A percentile compares a stretch with the other conserved stretches of the same genome.
These are phyloP conservation scores for Picus viridis DNA, from an alignment of 2,797 vertebrate species.

Conservation along the genomic window DNA sequence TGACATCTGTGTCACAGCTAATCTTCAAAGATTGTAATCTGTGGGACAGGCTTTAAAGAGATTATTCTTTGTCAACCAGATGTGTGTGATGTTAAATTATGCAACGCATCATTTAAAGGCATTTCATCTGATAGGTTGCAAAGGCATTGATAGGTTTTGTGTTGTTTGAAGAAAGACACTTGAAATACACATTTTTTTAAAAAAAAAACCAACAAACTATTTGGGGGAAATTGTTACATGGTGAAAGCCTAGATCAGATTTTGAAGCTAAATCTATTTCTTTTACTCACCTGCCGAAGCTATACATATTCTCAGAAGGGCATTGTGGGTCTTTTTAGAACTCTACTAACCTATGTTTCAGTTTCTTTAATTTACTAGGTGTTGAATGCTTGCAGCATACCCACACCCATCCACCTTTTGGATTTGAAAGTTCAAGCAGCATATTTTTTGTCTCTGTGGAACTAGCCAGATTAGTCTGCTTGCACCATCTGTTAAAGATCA, in stretches of 20 bases:
- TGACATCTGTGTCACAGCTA: conserved; percentile 17
- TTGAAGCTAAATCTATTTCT: background rate
- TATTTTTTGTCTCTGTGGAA: background rate
- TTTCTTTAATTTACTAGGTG: background rate
- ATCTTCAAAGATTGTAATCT: conserved; percentile 52
- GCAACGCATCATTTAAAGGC: background rate
- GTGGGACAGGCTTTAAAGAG: conserved; percentile 20
- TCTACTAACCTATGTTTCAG: background rate
- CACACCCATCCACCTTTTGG: background rate
- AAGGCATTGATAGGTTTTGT: background rate
- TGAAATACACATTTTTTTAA: background rate
- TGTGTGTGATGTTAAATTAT: conserved; percentile 19
- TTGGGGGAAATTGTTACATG: background rate
- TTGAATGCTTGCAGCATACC: background rate
- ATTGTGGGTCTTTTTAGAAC: background rate
- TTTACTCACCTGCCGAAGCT: background rate
- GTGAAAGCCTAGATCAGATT: background rate
- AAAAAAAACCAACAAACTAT: background rate
- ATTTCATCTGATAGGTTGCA: background rate
- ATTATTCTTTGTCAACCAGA: conserved; percentile 36
- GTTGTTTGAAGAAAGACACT: background rate
- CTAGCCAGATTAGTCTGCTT: background rate
- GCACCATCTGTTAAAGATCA: background rate
- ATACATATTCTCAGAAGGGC: background rate
- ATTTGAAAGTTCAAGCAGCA: background rate